Evolutionary conservation across 1,140 invertebrate genomes (phyloP), one percentile per base, ranked within the genome.

Genomic region (Arctopsyche grandis): DNA sequence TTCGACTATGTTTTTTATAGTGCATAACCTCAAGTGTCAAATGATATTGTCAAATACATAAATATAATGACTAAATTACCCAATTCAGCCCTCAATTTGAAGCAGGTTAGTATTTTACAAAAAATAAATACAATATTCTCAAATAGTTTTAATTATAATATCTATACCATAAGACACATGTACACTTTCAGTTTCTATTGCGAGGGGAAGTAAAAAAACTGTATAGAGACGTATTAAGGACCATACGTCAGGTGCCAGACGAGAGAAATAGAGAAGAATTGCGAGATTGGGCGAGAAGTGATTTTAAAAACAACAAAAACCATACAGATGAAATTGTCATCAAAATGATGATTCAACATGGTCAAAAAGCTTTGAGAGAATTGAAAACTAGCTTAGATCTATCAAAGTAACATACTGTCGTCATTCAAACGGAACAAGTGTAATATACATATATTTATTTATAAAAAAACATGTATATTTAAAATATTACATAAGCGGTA

Each of bases 121-220:
- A 79, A 75, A 46, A 52, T 48, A 10, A 29, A 71, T 38, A 38
- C 21, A 21, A 19, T 66, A 7, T 38, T n/a, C n/a, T n/a, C n/a
- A 9, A 9, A n/a, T 9, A 48, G 9, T 48, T 9, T 9, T 9
- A 48, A 48, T 48, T 48, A 9, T 48, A 48, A 48, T n/a, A 48
- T 9, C 46, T 48, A n/a, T 9, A 48, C 9, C 29, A 38, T 38
- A 7, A 38, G 7, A 38, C 1, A 38, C 1, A 38, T 4, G 7
- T 4, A 4, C 1, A 38, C 21, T 88, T 85, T 26, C 83, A 95
- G 94, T 95, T 95, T 87, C 90, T 95, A 84, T 85, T 94, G 22
- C 90, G 92, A 58, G 91, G 92, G 87, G 91, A 94, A 86, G 94
- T 95, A 1, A 84, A 94, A n/a, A 93, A 92, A 83, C 84, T 95